Evolutionary conservation across 2,113 vertebrate species (phyloP), one percentile per base, ranked within the genome.

Genomic region (Halichoerus grypus): DNA sequence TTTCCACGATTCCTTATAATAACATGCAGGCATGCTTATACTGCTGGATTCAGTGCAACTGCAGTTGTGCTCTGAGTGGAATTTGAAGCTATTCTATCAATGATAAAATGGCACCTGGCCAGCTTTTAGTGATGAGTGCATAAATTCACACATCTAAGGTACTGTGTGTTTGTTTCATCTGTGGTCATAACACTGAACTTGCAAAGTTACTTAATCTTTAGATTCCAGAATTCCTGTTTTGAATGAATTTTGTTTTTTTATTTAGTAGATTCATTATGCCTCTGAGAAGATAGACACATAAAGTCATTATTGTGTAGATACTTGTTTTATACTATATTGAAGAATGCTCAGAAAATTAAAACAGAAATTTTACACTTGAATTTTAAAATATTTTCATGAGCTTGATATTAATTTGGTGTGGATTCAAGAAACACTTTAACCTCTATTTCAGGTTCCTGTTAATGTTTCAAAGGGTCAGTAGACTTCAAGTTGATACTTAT

Each of bases 1-100:
- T 98, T 98, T 98, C 98, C 98, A 98, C 98, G 97, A 97, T 98
- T 99, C 98, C 97, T 89, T 97, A 98, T 98, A 98, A 98, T 98
- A 98, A 98, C 95, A 94, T 91, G 98, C 95, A 97, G 98, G 92
- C 98, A 84, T 96, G 93, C 97, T 98, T 97, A 69, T 94, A 42
- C 79, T 98, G 84, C 95, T 98, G 93, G 96, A 87, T 97, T 98
- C 85, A 69, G 84, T 95, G 96, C 97, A 97, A 42, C 85, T 93
- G 97, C 95, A 98, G 95, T 98, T 97, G 97, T 94, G 26, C 98
- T 98, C 98, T 97, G 98, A 98, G 96, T 98, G 98, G 99, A 99
- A 98, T 98, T 97, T 98, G 98, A 98, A 98, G 97, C 97, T 93
- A 5, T 91, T 98, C 72, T 59, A 3, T 98, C 71, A 98, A 3